Conservation (phyloP, 2,113 vertebrate genomes). For the Urocitellus parryii region DNA sequence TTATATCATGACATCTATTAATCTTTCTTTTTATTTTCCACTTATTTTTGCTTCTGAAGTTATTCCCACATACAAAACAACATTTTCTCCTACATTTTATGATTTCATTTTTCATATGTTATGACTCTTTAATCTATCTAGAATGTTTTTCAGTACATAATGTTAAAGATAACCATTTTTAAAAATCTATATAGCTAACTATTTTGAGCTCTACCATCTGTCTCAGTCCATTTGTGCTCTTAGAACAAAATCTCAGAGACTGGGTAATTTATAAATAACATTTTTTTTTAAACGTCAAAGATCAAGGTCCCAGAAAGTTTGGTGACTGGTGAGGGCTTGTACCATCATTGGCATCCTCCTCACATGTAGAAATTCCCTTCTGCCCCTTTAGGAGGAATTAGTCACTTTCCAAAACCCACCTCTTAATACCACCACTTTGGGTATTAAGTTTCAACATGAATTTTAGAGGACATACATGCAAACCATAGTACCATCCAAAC, state of each 20-base stretch:
- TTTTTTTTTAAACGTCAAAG: no score
- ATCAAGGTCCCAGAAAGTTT: no score
- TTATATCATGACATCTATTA: neutral
- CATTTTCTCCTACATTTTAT: neutral
- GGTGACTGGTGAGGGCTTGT: neutral
- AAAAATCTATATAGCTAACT: no score
- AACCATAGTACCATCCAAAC: no score
- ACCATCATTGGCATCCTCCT: neutral
- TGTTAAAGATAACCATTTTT: no score
- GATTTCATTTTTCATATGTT: neutral
- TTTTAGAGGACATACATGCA: neutral
- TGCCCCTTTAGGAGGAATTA: neutral
- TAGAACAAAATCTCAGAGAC: no score
- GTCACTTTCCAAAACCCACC: neutral
- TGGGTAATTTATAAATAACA: no score
- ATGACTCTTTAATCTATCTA: neutral
- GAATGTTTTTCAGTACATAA: no score
- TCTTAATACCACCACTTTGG: neutral
- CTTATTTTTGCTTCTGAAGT: slow-evolving; percentile 26
- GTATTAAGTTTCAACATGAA: neutral
- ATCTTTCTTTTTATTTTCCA: neutral
- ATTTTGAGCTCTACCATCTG: no score
- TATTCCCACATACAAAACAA: neutral
- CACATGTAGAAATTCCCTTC: neutral
- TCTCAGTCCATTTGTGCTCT: no score